Evolutionary conservation across 2,888 invertebrate genomes (phyloP).

Genomic region (Lasiommata megera): DNA sequence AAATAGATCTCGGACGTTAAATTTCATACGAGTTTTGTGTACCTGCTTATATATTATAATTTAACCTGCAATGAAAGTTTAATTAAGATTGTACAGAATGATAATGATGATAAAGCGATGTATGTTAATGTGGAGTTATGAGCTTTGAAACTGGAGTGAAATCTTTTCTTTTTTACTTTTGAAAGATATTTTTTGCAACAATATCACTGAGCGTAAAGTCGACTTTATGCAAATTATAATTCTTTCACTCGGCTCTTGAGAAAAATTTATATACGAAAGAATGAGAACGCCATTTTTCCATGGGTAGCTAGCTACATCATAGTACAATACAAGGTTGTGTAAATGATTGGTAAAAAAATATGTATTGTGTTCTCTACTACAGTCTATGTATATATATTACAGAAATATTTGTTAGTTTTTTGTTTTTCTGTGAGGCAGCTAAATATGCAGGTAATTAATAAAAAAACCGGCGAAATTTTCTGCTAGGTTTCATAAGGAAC

Average conservation of each 20-base stretch:
- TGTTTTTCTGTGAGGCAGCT: too few relatives aligned
- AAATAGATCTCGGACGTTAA: not conserved
- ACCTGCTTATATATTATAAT: not conserved
- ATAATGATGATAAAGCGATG: not conserved
- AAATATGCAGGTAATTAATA: too few relatives aligned
- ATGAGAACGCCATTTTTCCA: constrained; percentile 7
- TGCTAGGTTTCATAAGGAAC: too few relatives aligned
- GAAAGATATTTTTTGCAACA: not conserved
- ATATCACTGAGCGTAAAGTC: not conserved
- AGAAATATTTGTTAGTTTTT: too few relatives aligned
- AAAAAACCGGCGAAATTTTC: too few relatives aligned
- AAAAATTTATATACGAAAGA: not conserved
- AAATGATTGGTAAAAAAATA: not conserved
- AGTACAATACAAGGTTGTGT: constrained; percentile 4
- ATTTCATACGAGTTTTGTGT: not conserved
- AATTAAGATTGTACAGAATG: constrained; percentile 10
- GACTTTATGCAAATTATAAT: constrained; percentile 1
- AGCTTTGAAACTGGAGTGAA: constrained; percentile 6
- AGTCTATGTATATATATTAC: too few relatives aligned
- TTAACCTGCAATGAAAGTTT: constrained; percentile 9
- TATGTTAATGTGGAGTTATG: constrained; percentile 3
- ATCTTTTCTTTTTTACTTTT: not conserved
- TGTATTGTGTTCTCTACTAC: too few relatives aligned
- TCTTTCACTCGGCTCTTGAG: not conserved
- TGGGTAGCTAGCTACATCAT: not conserved